Evolutionary conservation across 2,113 vertebrate species (phyloP), one percentile per base, ranked within the genome.

Genomic region (Clarias batrachus): DNA sequence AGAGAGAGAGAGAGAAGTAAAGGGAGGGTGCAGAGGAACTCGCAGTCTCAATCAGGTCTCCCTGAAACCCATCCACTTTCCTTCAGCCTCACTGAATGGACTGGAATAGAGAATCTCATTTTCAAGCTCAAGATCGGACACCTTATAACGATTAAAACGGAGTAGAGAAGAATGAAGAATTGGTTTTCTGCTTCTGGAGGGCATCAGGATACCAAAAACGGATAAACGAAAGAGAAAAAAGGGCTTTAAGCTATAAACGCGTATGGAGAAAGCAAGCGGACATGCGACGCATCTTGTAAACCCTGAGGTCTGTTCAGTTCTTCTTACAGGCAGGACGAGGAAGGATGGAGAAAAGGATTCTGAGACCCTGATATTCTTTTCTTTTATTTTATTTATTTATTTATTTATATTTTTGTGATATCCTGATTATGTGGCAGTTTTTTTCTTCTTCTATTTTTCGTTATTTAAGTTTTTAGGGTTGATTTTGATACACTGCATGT

Each of bases 291-390:
- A 8, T 65, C 80, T 65, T 89, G 14, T 79, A 81, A 87, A 89
- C 48, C 37, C 71, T 21, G 76, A 80, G 33, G 66, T 74, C 78
- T 88, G 74, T 56, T 84, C 78, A 54, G 78, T 48, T 56, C 37
- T 76, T 52, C 37, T 33, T 68, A 59, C 21, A 30, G 23, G 71
- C 74, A 79, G 62, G 74, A 80, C 52, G 23, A 86, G 74, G 48
- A 33, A 7, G 30, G 41, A 82, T 25, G 25, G 70, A 71, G 27
- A 54, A 21, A 25, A 25, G 14, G 93, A 93, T 92, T 93, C 93
- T 92, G 91, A 92, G 85, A 83, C 62, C 82, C 2, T 11, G 9
- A 54, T 41, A 52, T 65, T 62, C 25, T 0, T 62, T n/a, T 79
- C 41, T n/a, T 11, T 59, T 59, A 84, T n/a, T 11, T 59, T 59